Percentiles rank a stretch among this genome's conserved stretches.
phyloP scores from a whole-genome alignment of 2,888 invertebrate genomes.

The Thymelicus sylvestris region DNA sequence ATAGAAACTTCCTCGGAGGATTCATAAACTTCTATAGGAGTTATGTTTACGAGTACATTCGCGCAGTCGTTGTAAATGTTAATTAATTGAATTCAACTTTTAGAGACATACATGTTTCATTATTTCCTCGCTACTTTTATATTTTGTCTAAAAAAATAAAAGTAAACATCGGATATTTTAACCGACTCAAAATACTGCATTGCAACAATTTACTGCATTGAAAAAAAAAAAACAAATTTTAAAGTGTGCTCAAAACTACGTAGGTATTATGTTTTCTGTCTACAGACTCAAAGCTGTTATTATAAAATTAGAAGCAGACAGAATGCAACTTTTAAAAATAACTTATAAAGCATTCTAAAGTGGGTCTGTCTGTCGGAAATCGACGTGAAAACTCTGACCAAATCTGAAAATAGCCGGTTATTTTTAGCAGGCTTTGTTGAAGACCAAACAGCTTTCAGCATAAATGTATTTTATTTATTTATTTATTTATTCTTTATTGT shows the following conservation, averaged over 20 bases:
- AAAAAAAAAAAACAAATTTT: too few species aligned
- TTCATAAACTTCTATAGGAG: background rate
- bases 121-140: too few species aligned
- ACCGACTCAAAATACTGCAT: too few species aligned
- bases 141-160: too few species aligned
- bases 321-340: constrained; percentile 1
- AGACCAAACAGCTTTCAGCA: constrained; percentile 19
- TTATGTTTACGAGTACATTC: background rate
- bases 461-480: too few species aligned
- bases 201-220: too few species aligned
- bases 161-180: too few species aligned
- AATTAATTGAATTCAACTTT: background rate
- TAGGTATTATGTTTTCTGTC: too few species aligned
- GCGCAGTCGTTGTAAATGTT: background rate
- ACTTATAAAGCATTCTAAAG: constrained; percentile 14
- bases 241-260: too few species aligned
- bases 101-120: background rate
- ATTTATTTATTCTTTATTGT: too few species aligned
- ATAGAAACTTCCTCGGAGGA: background rate
- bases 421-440: constrained; percentile 20
- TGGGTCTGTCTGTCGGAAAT: constrained; percentile 23
- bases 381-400: constrained; percentile 20
- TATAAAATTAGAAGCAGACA: constrained; percentile 9
- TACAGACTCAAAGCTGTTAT: background rate
- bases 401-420: constrained; percentile 21